A percentile compares a stretch with the other conserved stretches of the same genome.
Evolutionary conservation across 2,797 vertebrate species (phyloP).

Genomic region (Amblyopsis hoosieri): DNA sequence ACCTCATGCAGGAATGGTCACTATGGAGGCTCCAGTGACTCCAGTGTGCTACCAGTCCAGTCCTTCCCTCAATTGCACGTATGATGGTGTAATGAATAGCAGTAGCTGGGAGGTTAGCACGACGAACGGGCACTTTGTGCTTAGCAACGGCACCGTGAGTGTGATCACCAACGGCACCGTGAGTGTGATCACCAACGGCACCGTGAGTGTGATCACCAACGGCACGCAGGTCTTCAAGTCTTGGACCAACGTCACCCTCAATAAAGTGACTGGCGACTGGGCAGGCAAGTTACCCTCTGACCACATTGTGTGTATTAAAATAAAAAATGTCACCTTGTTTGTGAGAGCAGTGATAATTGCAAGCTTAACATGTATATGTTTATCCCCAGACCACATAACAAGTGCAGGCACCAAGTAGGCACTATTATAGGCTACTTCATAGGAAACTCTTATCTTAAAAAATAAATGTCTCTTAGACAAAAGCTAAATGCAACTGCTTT

Average conservation of each 20-base stretch:
- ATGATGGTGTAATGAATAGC: constrained; percentile 8
- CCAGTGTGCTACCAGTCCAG: constrained; percentile 34
- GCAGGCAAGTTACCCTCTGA: constrained; percentile 43
- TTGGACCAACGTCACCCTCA: constrained; percentile 12
- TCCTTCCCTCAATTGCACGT: constrained; percentile 42
- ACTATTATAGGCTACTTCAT: too few species aligned
- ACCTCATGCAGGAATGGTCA: constrained; percentile 61
- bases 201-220: constrained; percentile 39
- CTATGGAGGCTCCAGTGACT: constrained; percentile 10
- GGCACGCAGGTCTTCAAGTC: accelerated
- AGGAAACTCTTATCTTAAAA: too few species aligned
- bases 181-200: constrained; percentile 28
- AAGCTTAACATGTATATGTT: too few species aligned
- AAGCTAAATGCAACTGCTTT: too few species aligned
- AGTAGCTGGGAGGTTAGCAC: constrained; percentile 54
- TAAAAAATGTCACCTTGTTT: too few species aligned
- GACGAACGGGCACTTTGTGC: accelerated
- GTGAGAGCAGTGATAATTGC: too few species aligned
- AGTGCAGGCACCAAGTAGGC: too few species aligned
- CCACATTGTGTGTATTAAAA: too few species aligned
- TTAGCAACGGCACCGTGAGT: constrained; percentile 57
- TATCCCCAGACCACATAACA: too few species aligned
- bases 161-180: accelerated
- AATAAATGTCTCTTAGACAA: too few species aligned
- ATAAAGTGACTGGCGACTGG: constrained; percentile 31